Conservation (phyloP, 2,888 invertebrate genomes). For the Ypsolopha scabrella region DNA sequence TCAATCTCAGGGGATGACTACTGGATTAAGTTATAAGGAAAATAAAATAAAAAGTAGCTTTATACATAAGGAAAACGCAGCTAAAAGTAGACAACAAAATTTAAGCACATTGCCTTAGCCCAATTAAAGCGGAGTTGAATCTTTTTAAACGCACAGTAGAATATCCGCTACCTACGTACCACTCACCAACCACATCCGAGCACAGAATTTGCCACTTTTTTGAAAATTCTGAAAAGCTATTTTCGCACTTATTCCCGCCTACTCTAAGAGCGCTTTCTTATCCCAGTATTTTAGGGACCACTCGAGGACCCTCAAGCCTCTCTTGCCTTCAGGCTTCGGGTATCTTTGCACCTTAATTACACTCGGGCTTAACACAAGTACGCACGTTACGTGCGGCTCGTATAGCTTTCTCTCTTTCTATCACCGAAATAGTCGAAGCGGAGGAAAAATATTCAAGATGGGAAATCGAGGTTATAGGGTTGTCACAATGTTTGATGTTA, state of each 20-base stretch:
- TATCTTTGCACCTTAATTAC: conserved; percentile 70
- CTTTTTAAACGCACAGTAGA: conserved; percentile 49
- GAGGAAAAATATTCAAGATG: conserved; percentile 21
- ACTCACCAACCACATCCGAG: conserved; percentile 53
- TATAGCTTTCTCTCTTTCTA: conserved; percentile 5
- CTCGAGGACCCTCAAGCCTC: conserved; percentile 48
- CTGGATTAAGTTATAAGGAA: too few species aligned
- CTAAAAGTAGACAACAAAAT: too few species aligned
- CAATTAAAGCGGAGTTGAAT: conserved; percentile 56
- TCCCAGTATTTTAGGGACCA: conserved; percentile 24
- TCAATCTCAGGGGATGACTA: too few species aligned
- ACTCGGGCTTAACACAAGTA: conserved; percentile 45
- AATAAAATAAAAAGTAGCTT: too few species aligned
- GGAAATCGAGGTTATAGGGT: conserved; percentile 20
- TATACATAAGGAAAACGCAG: too few species aligned
- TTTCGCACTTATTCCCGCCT: too few species aligned
- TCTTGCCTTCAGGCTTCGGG: conserved; percentile 54
- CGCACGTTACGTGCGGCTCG: too few species aligned
- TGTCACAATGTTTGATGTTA: too few species aligned
- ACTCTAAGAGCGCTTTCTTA: too few species aligned
- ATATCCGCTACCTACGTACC: conserved; percentile 51
- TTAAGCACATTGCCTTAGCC: conserved; percentile 26
- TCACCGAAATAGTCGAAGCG: conserved; percentile 3
- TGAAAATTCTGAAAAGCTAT: too few species aligned
- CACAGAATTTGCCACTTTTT: conserved; percentile 23